These are phyloP conservation scores for Oegoconia quadripuncta DNA, from an alignment of 2,888 invertebrate species.

Conservation along the genomic window DNA sequence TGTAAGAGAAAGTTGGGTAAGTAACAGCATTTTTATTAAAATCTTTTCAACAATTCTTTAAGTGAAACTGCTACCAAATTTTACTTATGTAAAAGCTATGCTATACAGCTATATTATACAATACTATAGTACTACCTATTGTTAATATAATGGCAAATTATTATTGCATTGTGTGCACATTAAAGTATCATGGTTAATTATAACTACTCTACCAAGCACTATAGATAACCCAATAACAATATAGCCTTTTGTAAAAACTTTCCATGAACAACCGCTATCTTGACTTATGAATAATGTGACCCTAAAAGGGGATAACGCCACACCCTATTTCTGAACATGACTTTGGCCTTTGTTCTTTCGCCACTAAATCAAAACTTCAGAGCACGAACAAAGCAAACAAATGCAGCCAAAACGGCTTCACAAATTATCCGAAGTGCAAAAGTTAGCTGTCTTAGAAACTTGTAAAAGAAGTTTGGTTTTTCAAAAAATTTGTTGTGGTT, in stretches of 20 bases:
- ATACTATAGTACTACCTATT: too few relatives aligned
- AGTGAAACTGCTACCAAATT: too few relatives aligned
- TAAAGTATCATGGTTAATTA: too few relatives aligned
- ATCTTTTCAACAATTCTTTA: too few relatives aligned
- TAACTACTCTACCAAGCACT: background rate
- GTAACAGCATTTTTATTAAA: too few relatives aligned
- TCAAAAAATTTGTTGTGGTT: background rate
- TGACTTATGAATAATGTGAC: conserved; percentile 13
- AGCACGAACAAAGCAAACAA: conserved; percentile 15
- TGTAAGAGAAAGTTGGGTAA: too few relatives aligned
- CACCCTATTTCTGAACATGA: conserved; percentile 13
- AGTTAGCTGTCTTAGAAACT: conserved; percentile 1
- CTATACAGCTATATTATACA: too few relatives aligned
- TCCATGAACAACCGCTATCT: conserved; percentile 10
- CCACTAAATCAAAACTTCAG: conserved; percentile 17
- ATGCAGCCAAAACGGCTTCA: conserved; percentile 13
- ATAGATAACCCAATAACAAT: too few relatives aligned
- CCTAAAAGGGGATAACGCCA: conserved; percentile 13
- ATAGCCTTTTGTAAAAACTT: too few relatives aligned
- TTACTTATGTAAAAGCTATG: too few relatives aligned
- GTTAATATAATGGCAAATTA: too few relatives aligned
- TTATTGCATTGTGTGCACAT: too few relatives aligned
- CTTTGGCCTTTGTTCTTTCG: conserved; percentile 12
- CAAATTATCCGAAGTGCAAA: conserved; percentile 9
- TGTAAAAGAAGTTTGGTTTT: background rate